phyloP scores from a whole-genome alignment of 2,888 invertebrate genomes.

The Macropis europaea region DNA sequence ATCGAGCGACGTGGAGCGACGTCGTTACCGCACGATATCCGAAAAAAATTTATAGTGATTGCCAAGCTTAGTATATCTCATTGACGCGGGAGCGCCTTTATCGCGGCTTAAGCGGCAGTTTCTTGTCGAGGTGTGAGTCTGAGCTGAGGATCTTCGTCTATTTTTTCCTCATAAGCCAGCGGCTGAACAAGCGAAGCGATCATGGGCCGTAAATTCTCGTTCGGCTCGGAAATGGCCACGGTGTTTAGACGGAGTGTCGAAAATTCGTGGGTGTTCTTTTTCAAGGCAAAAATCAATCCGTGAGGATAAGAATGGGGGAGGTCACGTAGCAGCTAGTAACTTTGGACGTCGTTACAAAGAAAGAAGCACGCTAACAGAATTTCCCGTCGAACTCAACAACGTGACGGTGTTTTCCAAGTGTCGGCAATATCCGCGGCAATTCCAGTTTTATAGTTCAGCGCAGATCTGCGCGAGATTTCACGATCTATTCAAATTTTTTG shows the following conservation, averaged over 20 bases:
- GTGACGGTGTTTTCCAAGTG: not conserved
- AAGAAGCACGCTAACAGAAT: slow-evolving; percentile 4
- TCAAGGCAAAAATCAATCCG: not conserved
- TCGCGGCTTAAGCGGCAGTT: not conserved
- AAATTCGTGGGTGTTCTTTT: slow-evolving; percentile 1
- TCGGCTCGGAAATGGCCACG: not conserved
- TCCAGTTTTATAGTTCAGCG: slow-evolving; percentile 14
- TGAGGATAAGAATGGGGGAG: not conserved
- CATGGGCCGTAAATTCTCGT: not conserved
- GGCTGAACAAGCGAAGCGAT: not conserved
- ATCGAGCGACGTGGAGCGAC: not conserved
- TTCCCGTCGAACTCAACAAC: not conserved
- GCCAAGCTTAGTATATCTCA: not conserved
- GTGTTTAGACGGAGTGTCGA: not conserved
- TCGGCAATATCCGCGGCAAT: slow-evolving; percentile 10
- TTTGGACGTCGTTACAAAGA: slow-evolving; percentile 15
- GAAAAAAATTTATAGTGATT: not conserved
- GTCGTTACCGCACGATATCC: not conserved
- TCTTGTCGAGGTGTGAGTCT: not conserved
- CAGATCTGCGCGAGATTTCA: slow-evolving; percentile 1
- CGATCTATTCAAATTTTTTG: not conserved
- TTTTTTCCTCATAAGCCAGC: not conserved
- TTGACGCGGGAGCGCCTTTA: not conserved
- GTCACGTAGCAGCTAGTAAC: slow-evolving; percentile 6
- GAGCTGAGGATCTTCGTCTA: not conserved